Evolutionary conservation across 1,140 invertebrate genomes (phyloP).

Genomic region (Scaptodrosophila lebanonensis): DNA sequence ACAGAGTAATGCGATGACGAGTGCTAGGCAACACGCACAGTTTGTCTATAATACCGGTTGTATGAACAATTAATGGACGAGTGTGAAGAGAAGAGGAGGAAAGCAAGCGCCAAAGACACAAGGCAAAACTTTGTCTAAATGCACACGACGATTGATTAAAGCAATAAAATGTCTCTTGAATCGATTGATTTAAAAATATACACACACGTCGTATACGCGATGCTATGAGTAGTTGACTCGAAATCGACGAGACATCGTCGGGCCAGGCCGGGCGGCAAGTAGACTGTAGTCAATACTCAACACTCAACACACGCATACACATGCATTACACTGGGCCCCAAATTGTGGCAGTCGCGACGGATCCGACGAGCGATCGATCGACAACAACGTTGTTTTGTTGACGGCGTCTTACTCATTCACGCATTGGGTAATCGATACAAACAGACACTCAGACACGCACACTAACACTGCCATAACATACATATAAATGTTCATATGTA

Average conservation of each 20-base stretch:
- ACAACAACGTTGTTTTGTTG: too few species aligned
- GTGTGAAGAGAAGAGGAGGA: too few species aligned
- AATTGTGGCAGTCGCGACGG: too few species aligned
- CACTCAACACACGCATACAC: conserved; percentile 43
- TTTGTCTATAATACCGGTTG: conserved; percentile 47
- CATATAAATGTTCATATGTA: too few species aligned
- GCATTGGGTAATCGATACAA: conserved; percentile 68
- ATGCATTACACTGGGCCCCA: conserved; percentile 52
- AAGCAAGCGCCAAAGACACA: too few species aligned
- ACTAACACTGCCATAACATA: conserved; percentile 3
- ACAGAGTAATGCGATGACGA: conserved; percentile 66
- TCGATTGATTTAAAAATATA: conserved; percentile 74
- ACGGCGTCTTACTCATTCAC: conserved; percentile 65
- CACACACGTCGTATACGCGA: conserved; percentile 24
- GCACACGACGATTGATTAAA: conserved; percentile 70
- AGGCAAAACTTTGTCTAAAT: conserved; percentile 26
- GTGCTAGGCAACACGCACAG: conserved; percentile 37
- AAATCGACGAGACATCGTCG: neutral
- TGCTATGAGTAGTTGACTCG: too few species aligned
- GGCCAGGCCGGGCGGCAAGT: conserved; percentile 23
- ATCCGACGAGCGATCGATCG: too few species aligned
- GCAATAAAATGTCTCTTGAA: conserved; percentile 71
- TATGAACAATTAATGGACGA: conserved; percentile 42
- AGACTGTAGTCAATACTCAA: conserved; percentile 22
- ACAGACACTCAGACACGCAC: conserved; percentile 28